phyloP scores from a whole-genome alignment of 2,888 invertebrate species.

The Phortica magna region DNA sequence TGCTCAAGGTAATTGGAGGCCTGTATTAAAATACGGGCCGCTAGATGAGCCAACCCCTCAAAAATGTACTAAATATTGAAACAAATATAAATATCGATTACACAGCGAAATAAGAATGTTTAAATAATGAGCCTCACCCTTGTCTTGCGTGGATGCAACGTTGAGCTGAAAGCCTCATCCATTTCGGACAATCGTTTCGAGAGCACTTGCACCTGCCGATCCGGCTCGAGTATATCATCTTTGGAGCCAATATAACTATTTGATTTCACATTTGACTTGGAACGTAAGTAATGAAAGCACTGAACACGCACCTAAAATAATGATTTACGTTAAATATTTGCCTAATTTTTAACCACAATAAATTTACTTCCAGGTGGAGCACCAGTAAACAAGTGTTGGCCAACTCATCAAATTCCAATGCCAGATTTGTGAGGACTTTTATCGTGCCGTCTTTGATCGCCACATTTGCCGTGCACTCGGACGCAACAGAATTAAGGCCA shows the following conservation, averaged over 20 bases:
- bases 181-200: constrained; percentile 88
- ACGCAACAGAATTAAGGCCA: constrained; percentile 65
- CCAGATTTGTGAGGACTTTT: constrained; percentile 84
- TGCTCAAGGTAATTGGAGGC: constrained; percentile 88
- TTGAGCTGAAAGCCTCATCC: constrained; percentile 87
- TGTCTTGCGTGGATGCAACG: constrained; percentile 87
- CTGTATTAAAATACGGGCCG: constrained; percentile 88
- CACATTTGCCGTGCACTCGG: constrained; percentile 72
- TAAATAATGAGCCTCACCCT: constrained; percentile 79
- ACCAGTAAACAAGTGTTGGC: constrained; percentile 94
- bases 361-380: constrained; percentile 90
- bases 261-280: constrained; percentile 75
- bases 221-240: constrained; percentile 87
- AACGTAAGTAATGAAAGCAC: constrained; percentile 93
- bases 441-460: constrained; percentile 81
- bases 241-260: constrained; percentile 78
- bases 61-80: constrained; percentile 86
- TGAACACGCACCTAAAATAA: constrained; percentile 88
- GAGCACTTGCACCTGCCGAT: constrained; percentile 86
- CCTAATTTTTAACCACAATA: constrained; percentile 16
- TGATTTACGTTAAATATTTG: constrained; percentile 55
- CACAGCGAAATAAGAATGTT: not conserved
- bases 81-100: not conserved
- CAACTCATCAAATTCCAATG: constrained; percentile 90
- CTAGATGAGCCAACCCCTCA: constrained; percentile 90